Evolutionary conservation across 2,797 vertebrate species (phyloP).

Genomic region (Australoheros facetus): DNA sequence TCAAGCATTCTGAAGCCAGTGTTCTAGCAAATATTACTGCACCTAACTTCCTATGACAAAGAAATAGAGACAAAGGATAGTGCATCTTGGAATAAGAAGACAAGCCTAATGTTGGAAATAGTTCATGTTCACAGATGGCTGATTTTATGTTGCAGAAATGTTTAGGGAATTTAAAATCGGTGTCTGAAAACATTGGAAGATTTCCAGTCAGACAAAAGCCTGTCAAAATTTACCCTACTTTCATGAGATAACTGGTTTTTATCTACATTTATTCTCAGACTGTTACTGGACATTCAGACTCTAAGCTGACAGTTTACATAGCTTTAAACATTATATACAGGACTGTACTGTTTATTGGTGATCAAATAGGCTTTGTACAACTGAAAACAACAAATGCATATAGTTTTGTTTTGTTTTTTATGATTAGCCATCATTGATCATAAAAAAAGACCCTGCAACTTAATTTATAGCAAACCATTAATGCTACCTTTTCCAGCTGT

Average conservation of each 20-base stretch:
- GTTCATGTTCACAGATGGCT: constrained; percentile 30
- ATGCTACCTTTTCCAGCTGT: not conserved
- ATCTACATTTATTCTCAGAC: not conserved
- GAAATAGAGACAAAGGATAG: not conserved
- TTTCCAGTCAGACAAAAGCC: not conserved
- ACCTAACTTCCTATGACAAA: not conserved
- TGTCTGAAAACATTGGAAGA: constrained; percentile 2
- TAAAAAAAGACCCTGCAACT: not conserved
- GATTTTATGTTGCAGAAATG: constrained; percentile 22
- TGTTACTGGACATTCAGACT: not conserved
- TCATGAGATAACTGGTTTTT: not conserved
- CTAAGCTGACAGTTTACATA: not conserved
- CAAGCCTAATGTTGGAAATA: constrained; percentile 4
- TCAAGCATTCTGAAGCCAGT: not conserved
- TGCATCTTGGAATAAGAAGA: constrained; percentile 10
- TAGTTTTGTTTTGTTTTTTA: not conserved
- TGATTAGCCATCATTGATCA: not conserved
- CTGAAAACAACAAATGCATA: not conserved
- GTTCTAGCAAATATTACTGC: not conserved
- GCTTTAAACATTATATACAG: not conserved
- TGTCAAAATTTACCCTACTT: not conserved
- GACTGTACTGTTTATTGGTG: not conserved
- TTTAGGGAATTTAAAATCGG: constrained; percentile 16
- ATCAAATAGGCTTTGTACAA: not conserved
- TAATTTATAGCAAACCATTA: not conserved